Conservation (phyloP, 2,888 invertebrate species). For the Chorisops tibialis region DNA sequence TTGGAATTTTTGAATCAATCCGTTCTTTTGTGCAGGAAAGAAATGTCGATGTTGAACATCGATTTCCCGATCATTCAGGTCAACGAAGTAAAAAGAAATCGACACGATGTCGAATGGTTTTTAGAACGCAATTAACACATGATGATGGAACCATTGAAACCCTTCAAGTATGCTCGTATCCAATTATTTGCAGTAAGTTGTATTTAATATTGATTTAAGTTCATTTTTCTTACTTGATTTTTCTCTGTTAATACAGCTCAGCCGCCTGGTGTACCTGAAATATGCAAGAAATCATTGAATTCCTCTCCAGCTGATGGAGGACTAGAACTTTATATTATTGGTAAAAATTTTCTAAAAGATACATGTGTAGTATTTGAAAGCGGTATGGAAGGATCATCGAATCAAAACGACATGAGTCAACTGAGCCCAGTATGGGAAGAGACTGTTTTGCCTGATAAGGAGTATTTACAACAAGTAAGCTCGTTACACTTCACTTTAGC, state of each 20-base stretch:
- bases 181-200: constrained; percentile 91
- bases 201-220: constrained; percentile 39
- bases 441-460: constrained; percentile 80
- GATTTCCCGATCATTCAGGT: constrained; percentile 79
- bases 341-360: constrained; percentile 90
- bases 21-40: constrained; percentile 60
- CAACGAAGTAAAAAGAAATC: constrained; percentile 89
- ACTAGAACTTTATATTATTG: constrained; percentile 79
- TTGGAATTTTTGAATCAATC: constrained; percentile 2
- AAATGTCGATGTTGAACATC: constrained; percentile 91
- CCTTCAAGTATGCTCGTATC: constrained; percentile 83
- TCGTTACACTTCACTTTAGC: not conserved
- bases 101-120: constrained; percentile 91
- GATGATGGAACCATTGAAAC: constrained; percentile 77
- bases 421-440: constrained; percentile 65
- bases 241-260: constrained; percentile 61
- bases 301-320: constrained; percentile 79
- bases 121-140: constrained; percentile 77
- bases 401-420: constrained; percentile 53
- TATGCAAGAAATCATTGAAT: constrained; percentile 81
- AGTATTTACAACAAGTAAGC: constrained; percentile 77
- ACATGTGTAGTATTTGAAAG: constrained; percentile 73
- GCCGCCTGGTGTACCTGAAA: constrained; percentile 89
- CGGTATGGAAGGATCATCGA: constrained; percentile 45
- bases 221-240: constrained; percentile 2